Conservation (phyloP, 2,113 vertebrate genomes). For the Petrocephalus microphthalmus region DNA sequence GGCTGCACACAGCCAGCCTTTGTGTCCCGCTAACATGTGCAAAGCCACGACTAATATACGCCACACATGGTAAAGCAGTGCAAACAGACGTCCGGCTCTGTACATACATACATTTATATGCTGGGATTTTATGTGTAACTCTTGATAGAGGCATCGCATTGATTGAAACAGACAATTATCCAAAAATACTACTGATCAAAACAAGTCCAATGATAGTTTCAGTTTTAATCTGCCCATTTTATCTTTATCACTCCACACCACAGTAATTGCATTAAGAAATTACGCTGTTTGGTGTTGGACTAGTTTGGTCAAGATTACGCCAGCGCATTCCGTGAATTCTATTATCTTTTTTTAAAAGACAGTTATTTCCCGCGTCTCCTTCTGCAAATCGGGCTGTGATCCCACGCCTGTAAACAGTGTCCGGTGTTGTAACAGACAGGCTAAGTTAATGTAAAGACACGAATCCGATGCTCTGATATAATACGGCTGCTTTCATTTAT, state of each 20-base stretch:
- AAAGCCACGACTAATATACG: not conserved
- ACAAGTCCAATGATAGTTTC: not conserved
- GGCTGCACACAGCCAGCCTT: not conserved
- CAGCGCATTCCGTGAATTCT: not conserved
- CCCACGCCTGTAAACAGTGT: not conserved
- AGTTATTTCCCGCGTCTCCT: not conserved
- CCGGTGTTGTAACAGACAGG: not conserved
- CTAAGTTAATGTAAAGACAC: not conserved
- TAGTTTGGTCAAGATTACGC: not conserved
- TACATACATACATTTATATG: not conserved
- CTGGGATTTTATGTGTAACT: not conserved
- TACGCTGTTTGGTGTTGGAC: not conserved
- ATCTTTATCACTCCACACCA: not conserved
- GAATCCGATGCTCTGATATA: not conserved
- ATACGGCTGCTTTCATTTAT: not conserved
- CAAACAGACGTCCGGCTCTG: not conserved
- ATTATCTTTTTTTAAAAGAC: not conserved
- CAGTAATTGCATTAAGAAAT: not conserved
- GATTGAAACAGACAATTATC: not conserved
- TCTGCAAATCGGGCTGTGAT: not conserved
- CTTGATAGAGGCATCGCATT: not conserved
- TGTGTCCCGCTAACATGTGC: not conserved
- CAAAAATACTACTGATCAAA: not conserved
- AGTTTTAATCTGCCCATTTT: not conserved
- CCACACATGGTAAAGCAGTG: not conserved